Conservation (phyloP, 2,113 vertebrate species). For the Centrocercus urophasianus region DNA sequence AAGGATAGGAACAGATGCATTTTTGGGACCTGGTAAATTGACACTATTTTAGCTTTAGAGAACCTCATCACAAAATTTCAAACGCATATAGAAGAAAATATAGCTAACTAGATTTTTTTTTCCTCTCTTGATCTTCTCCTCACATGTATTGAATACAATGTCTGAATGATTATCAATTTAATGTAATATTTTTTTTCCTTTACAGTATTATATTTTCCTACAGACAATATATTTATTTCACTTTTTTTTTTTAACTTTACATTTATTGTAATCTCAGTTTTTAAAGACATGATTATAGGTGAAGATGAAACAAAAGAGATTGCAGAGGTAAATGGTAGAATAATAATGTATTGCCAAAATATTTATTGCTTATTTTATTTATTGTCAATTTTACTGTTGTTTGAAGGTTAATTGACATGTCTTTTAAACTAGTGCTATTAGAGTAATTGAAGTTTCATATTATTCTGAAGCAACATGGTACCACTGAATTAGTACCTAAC, state of each 20-base stretch:
- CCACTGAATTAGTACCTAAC: background rate
- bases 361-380: background rate
- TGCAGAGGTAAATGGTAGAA: background rate
- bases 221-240: background rate
- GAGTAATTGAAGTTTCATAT: background rate
- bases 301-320: background rate
- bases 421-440: background rate
- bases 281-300: background rate
- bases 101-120: background rate
- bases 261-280: background rate
- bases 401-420: background rate
- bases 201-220: rapidly evolving
- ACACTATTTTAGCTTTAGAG: background rate
- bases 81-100: background rate
- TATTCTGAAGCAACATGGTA: background rate
- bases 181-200: too few relatives aligned
- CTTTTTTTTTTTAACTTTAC: rapidly evolving
- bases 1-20: background rate
- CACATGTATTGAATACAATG: background rate
- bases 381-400: background rate
- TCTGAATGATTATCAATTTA: background rate
- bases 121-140: background rate
- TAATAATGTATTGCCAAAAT: background rate
- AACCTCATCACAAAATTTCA: background rate
- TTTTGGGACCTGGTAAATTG: background rate